Conservation (phyloP, 2,888 invertebrate species). For the Drosophila acutilabella region DNA sequence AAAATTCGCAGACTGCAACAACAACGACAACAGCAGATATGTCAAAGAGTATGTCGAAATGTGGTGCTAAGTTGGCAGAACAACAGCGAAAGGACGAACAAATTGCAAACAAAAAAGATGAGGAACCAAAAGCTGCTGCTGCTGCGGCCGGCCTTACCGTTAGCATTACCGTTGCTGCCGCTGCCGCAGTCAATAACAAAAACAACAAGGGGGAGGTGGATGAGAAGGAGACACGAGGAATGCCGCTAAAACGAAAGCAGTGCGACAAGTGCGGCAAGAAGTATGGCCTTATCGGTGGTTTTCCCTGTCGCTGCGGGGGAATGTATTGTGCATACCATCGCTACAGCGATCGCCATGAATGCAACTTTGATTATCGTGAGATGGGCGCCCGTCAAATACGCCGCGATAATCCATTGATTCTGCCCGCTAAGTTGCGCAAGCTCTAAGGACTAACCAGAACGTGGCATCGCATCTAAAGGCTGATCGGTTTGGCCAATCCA, state of each 20-base stretch:
- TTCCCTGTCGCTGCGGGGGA: constrained; percentile 64
- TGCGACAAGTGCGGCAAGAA: constrained; percentile 68
- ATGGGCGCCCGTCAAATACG: constrained; percentile 65
- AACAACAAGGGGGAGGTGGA: background rate
- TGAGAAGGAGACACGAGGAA: constrained; percentile 8
- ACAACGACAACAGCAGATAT: background rate
- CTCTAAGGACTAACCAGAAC: constrained; percentile 25
- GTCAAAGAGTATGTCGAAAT: background rate
- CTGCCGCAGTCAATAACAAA: background rate
- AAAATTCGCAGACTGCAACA: constrained; percentile 6
- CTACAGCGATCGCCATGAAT: constrained; percentile 69
- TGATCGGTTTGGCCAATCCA: background rate
- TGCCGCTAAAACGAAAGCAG: constrained; percentile 47
- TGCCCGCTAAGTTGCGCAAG: constrained; percentile 56
- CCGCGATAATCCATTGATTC: constrained; percentile 61
- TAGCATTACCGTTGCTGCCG: background rate
- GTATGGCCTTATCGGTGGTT: constrained; percentile 63
- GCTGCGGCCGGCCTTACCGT: background rate
- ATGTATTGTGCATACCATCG: constrained; percentile 60
- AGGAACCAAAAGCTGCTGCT: constrained; percentile 9
- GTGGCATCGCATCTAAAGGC: background rate
- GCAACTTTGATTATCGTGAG: constrained; percentile 67
- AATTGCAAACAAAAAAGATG: constrained; percentile 1
- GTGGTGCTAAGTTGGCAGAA: background rate
- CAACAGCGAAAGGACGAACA: constrained; percentile 12